phyloP scores from a whole-genome alignment of 30 jellyfish, hydroid and myxozoan genomes.

The Turritopsis rubra region DNA sequence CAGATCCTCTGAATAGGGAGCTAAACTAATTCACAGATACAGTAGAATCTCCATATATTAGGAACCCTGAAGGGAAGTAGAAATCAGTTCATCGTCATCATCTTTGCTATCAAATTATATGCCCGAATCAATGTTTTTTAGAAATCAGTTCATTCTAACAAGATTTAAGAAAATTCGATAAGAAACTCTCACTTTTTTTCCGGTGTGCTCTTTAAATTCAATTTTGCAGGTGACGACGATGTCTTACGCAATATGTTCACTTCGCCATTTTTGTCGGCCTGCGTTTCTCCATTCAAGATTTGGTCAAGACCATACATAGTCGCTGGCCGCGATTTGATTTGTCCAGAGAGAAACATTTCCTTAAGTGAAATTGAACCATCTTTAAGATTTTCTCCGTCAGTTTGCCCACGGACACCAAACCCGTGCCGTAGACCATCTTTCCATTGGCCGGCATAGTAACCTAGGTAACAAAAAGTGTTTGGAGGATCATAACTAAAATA shows the following conservation, averaged over 20 bases:
- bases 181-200: neutral
- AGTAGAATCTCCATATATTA: no score
- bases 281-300: neutral
- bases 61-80: no score
- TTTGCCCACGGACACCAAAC: constrained; percentile 71
- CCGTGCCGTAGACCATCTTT: constrained; percentile 91
- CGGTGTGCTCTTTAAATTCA: neutral
- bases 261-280: neutral
- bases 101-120: no score
- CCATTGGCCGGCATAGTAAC: constrained; percentile 97
- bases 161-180: no score
- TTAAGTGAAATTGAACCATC: constrained; percentile 29
- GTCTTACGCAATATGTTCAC: neutral
- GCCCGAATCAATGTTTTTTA: no score
- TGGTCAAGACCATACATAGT: constrained; percentile 4
- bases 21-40: no score
- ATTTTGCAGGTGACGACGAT: neutral
- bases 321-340: neutral
- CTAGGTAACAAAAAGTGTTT: constrained; percentile 32
- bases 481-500: no score
- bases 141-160: no score
- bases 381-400: constrained; percentile 19
- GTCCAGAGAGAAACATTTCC: neutral
- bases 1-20: no score
- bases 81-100: no score